Conservation (phyloP, 2,888 invertebrate genomes). For the Cataglyphis cursor region DNA sequence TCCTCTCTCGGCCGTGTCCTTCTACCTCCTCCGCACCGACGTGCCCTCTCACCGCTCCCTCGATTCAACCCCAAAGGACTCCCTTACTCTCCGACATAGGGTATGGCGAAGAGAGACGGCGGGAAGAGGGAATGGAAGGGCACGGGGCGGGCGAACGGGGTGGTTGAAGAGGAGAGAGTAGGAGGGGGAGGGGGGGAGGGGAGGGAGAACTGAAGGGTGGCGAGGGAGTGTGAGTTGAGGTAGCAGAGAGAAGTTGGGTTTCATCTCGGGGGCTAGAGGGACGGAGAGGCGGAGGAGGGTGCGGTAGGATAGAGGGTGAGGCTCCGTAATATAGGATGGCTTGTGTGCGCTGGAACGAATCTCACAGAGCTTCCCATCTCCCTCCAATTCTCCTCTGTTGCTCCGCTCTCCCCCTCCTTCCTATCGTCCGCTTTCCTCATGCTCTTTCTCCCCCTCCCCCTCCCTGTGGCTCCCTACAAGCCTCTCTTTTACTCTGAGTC, state of each 20-base stretch:
- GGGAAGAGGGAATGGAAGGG: constrained; percentile 51
- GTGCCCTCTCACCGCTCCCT: constrained; percentile 69
- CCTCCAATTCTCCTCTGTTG: constrained; percentile 64
- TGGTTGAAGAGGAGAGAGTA: constrained; percentile 66
- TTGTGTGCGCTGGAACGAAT: constrained; percentile 84
- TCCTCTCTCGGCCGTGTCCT: constrained; percentile 82
- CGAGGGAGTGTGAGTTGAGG: constrained; percentile 70
- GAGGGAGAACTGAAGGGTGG: constrained; percentile 54
- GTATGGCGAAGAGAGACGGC: constrained; percentile 67
- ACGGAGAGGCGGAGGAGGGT: constrained; percentile 64
- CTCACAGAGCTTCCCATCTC: constrained; percentile 76
- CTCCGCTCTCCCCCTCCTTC: constrained; percentile 38
- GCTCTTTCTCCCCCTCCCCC: constrained; percentile 42
- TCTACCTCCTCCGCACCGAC: constrained; percentile 79
- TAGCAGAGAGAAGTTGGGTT: constrained; percentile 84
- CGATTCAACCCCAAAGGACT: constrained; percentile 83
- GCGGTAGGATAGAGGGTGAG: constrained; percentile 79
- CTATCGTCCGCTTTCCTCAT: constrained; percentile 43
- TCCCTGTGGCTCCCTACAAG: constrained; percentile 59
- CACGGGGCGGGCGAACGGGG: constrained; percentile 59
- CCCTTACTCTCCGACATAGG: constrained; percentile 78
- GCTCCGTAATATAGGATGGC: constrained; percentile 85
- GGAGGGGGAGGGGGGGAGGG: constrained; percentile 57
- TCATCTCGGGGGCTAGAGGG: constrained; percentile 84
- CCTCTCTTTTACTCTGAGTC: constrained; percentile 56